These are phyloP conservation scores for Anarsia innoxiella DNA, from an alignment of 2,888 invertebrate species.

Conservation along the genomic window DNA sequence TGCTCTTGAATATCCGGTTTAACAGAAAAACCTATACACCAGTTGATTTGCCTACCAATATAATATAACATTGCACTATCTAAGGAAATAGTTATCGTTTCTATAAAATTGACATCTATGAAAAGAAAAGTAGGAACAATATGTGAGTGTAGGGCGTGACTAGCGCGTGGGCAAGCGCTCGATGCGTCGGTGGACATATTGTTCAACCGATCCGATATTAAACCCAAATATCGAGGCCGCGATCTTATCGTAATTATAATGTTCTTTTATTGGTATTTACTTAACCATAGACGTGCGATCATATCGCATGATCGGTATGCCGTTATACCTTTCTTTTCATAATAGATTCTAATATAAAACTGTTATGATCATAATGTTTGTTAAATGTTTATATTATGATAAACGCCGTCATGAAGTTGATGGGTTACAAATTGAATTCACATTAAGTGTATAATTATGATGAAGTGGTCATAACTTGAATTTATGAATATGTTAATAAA, in stretches of 20 bases:
- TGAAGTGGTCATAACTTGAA: too few species aligned
- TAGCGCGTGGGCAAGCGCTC: constrained; percentile 59
- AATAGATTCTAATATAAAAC: constrained; percentile 13
- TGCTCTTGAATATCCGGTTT: too few species aligned
- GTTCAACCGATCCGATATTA: neutral
- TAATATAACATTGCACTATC: too few species aligned
- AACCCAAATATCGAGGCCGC: constrained; percentile 54
- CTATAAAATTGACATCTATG: too few species aligned
- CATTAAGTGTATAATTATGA: too few species aligned
- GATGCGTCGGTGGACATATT: constrained; percentile 60
- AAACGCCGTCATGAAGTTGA: too few species aligned
- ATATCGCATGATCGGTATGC: constrained; percentile 30
- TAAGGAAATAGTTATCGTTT: too few species aligned
- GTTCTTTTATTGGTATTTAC: constrained; percentile 69
- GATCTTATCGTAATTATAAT: constrained; percentile 71
- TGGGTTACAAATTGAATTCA: too few species aligned
- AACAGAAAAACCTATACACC: too few species aligned
- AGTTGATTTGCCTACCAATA: too few species aligned
- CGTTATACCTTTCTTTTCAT: constrained; percentile 13
- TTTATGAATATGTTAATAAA: too few species aligned
- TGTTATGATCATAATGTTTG: constrained; percentile 12
- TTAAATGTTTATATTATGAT: too few species aligned
- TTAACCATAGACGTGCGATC: constrained; percentile 37
- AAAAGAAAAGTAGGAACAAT: constrained; percentile 40
- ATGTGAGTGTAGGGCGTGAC: constrained; percentile 56